Evolutionary conservation across 2,113 vertebrate genomes (phyloP).

Genomic region (Diadophis punctatus): DNA sequence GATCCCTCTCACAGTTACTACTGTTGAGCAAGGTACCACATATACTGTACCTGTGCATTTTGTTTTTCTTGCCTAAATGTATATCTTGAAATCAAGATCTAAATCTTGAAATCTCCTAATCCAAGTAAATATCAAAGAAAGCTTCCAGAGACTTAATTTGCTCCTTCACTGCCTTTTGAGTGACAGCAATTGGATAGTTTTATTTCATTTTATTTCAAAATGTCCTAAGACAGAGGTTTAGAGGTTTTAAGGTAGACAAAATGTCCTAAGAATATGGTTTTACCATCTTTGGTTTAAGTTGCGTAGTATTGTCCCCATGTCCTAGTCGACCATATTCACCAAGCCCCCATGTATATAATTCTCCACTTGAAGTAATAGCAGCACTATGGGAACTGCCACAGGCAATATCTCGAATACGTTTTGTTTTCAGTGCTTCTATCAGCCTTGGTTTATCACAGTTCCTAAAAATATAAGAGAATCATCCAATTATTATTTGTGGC

Average conservation of each 20-base stretch:
- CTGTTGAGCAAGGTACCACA: too few species aligned
- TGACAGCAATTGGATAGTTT: accelerated
- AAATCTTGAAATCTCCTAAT: not conserved
- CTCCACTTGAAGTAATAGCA: conserved; percentile 95
- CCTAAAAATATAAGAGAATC: conserved; percentile 64
- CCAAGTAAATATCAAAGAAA: not conserved
- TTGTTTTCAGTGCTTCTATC: conserved; percentile 94
- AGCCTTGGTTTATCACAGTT: conserved; percentile 97
- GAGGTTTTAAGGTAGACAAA: not conserved
- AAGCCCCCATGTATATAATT: conserved; percentile 95
- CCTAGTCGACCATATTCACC: conserved; percentile 95
- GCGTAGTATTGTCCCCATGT: conserved; percentile 96
- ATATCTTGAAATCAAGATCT: too few species aligned
- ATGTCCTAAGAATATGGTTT: conserved; percentile 9
- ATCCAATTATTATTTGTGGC: not conserved
- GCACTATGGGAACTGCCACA: conserved; percentile 97
- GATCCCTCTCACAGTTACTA: too few species aligned
- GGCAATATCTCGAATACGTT: conserved; percentile 94
- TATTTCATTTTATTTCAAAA: not conserved
- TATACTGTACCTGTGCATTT: too few species aligned
- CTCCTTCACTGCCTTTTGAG: not conserved
- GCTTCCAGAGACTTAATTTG: not conserved
- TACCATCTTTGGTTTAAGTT: conserved; percentile 97
- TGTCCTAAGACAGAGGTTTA: not conserved
- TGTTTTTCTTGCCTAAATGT: too few species aligned